A percentile compares a stretch with the other conserved stretches of the same genome.
phyloP scores from a whole-genome alignment of 2,797 vertebrate genomes.

The Brachyalestes nurse region DNA sequence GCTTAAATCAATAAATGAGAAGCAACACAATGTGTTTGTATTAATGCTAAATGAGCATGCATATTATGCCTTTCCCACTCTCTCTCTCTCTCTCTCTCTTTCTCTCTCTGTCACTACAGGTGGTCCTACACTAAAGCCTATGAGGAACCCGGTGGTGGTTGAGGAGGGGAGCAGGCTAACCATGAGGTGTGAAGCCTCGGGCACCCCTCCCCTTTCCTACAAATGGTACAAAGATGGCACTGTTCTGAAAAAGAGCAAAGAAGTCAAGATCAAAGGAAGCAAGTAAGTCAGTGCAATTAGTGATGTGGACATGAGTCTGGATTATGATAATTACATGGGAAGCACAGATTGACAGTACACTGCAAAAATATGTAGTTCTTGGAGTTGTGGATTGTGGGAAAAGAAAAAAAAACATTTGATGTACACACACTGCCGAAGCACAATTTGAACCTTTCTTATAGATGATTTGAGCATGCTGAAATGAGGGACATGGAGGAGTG shows the following conservation, averaged over 20 bases:
- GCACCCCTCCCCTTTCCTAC: slow-evolving; percentile 87
- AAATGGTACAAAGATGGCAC: slow-evolving; percentile 96
- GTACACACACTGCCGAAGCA: background rate
- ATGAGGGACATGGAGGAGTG: background rate
- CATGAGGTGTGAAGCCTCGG: slow-evolving; percentile 92
- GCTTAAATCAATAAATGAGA: background rate
- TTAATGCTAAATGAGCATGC: background rate
- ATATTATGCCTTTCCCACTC: slow-evolving; percentile 36
- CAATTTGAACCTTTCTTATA: background rate
- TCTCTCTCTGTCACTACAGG: slow-evolving; percentile 69
- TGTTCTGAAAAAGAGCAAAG: slow-evolving; percentile 90
- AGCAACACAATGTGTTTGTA: background rate
- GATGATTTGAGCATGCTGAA: background rate
- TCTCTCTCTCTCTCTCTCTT: slow-evolving; percentile 45
- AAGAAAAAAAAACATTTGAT: background rate
- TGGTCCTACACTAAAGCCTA: slow-evolving; percentile 90
- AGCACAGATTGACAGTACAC: background rate
- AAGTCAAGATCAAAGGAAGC: slow-evolving; percentile 87
- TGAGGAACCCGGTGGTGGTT: slow-evolving; percentile 86
- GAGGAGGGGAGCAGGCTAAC: slow-evolving; percentile 87
- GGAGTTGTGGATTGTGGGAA: background rate
- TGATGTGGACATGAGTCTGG: background rate
- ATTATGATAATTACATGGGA: background rate
- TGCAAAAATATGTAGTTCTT: background rate
- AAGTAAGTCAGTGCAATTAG: slow-evolving; percentile 77